Base-by-base conservation (phyloP, 2,113 vertebrate species). In the Vidua macroura region DNA sequence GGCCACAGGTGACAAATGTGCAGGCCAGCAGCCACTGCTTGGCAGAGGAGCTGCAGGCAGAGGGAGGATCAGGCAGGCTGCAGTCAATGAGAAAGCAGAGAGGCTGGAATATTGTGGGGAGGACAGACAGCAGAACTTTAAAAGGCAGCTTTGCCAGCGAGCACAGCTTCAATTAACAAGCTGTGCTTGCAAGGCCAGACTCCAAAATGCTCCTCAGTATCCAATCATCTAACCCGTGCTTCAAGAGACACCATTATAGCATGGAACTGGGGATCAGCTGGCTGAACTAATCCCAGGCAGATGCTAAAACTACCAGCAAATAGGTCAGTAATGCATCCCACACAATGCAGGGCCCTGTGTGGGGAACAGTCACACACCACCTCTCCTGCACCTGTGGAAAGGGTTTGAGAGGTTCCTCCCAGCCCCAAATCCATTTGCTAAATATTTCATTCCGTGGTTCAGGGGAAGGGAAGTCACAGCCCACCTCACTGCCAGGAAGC, bases 1-100 rank as follows among this genome's bases (percentile, higher is more conserved):
- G 81, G 86, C 83, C 81, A 75, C 88, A 88, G 92, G 95, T 95
- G 91, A 90, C 91, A 93, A 92, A 63, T 1, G 49, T 20, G 39
- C 13, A 3, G n/a, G 66, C 63, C 82, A 89, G 67, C 80, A 90
- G 73, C 53, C 51, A 2, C 46, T 43, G 78, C 70, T 67, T 80
- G 64, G 66, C 80, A 80, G 72, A 56, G 4, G 1, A 88, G 64
- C n/a, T 3, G 4, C 53, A 23, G 58, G 90, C 33, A 23, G 51
- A 53, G 52, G 2, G 48, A 86, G 67, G 49, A 59, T 55, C 49
- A 53, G 44, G 67, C 79, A 63, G 86, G 31, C 64, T 39, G 78
- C 81, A 84, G 62, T 16, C 81, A 58, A 13, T 2, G 11, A 88
- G 82, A 88, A 86, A 68, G 27, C 79, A 80, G 51, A 53, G 52